Conservation (phyloP, 2,113 vertebrate genomes). For the Galeopterus variegatus region DNA sequence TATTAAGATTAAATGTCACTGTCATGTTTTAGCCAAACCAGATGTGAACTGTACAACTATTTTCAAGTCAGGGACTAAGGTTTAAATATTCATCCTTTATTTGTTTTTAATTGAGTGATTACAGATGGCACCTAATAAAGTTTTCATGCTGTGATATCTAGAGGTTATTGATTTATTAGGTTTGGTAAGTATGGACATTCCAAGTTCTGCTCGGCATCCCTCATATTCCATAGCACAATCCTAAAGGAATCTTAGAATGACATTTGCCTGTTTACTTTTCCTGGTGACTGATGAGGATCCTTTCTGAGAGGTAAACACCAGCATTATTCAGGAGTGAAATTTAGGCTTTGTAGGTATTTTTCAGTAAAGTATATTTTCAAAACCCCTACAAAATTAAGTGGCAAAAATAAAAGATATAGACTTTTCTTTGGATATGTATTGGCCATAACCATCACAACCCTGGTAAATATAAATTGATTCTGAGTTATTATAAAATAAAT, state of each 20-base stretch:
- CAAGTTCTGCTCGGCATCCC: neutral
- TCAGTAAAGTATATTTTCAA: slow-evolving; percentile 65
- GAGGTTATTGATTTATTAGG: slow-evolving; percentile 74
- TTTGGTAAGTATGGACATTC: slow-evolving; percentile 62
- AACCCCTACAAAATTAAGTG: slow-evolving; percentile 64
- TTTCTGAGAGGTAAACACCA: slow-evolving; percentile 56
- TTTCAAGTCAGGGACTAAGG: neutral
- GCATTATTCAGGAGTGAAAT: neutral
- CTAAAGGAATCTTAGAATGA: slow-evolving; percentile 64
- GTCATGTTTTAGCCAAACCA: slow-evolving; percentile 38
- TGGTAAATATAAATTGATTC: neutral
- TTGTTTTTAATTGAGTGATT: slow-evolving; percentile 76
- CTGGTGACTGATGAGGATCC: slow-evolving; percentile 56
- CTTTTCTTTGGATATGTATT: slow-evolving; percentile 39
- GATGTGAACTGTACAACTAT: slow-evolving; percentile 48
- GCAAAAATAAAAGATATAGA: slow-evolving; percentile 47
- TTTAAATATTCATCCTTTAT: slow-evolving; percentile 47
- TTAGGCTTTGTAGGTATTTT: slow-evolving; percentile 48
- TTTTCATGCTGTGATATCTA: slow-evolving; percentile 14
- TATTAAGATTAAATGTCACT: slow-evolving; percentile 41
- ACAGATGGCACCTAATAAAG: slow-evolving; percentile 73
- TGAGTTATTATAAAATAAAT: slow-evolving; percentile 31
- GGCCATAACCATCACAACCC: neutral
- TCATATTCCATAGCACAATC: slow-evolving; percentile 36
- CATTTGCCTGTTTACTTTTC: slow-evolving; percentile 70